Evolutionary conservation across 2,797 vertebrate genomes (phyloP).

Genomic region (Centropyge bicolor): DNA sequence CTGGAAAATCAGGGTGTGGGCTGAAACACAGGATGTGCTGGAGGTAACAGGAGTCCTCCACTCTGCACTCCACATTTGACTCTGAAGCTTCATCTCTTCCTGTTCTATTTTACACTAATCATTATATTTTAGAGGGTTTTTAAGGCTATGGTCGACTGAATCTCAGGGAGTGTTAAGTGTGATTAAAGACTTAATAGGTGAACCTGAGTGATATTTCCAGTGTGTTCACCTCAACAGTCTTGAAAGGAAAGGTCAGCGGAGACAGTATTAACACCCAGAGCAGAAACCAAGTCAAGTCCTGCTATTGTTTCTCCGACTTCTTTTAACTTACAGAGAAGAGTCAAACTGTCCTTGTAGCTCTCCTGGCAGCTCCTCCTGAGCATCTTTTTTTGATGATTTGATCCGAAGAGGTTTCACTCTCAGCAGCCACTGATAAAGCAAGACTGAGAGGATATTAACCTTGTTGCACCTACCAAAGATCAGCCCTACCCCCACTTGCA

Average conservation of each 20-base stretch:
- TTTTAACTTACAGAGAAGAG: constrained; percentile 2
- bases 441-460: constrained; percentile 58
- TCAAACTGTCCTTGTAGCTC: not conserved
- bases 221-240: constrained; percentile 27
- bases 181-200: constrained; percentile 49
- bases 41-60: constrained; percentile 3
- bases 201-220: constrained; percentile 31
- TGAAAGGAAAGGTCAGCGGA: constrained; percentile 41
- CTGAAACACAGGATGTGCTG: constrained; percentile 30
- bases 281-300: constrained; percentile 1
- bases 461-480: constrained; percentile 35
- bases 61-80: not conserved
- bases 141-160: constrained; percentile 12
- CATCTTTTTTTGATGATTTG: not conserved
- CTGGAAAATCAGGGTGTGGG: constrained; percentile 29
- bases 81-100: constrained; percentile 6
- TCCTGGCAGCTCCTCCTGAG: not conserved
- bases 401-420: not conserved
- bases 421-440: not conserved
- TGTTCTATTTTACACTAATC: constrained; percentile 46
- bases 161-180: constrained; percentile 12
- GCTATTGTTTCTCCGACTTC: not conserved
- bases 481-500: constrained; percentile 38
- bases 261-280: constrained; percentile 22
- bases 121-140: constrained; percentile 35